These are phyloP conservation scores for Chloebia gouldiae DNA, from an alignment of 2,113 vertebrate genomes.

Conservation along the genomic window DNA sequence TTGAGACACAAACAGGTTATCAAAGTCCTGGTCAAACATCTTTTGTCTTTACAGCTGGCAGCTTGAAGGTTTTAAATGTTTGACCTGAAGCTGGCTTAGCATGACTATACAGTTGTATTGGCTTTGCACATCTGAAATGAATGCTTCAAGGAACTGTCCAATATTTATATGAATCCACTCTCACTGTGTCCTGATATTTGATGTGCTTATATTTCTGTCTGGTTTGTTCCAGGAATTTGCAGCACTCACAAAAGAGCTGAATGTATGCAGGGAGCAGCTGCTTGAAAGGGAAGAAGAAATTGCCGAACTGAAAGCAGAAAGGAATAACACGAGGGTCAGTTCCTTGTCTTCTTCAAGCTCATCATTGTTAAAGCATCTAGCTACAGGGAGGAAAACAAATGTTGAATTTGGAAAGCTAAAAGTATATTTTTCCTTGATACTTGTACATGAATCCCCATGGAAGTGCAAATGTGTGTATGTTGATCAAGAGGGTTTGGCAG, in stretches of 20 bases:
- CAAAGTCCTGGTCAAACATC: neutral
- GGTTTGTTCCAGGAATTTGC: conserved; percentile 86
- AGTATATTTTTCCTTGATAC: neutral
- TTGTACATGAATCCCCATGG: neutral
- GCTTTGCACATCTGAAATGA: neutral
- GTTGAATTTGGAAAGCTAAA: neutral
- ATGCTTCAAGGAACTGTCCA: neutral
- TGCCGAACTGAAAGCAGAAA: conserved; percentile 92
- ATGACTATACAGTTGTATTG: neutral
- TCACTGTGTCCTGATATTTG: neutral
- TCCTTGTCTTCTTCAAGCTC: neutral
- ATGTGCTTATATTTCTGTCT: conserved; percentile 5
- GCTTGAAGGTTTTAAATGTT: neutral
- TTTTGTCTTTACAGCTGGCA: neutral
- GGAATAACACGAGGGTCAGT: conserved; percentile 95
- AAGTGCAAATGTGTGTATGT: neutral
- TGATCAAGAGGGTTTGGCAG: neutral
- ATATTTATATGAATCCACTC: neutral
- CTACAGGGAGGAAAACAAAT: neutral
- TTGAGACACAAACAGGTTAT: neutral
- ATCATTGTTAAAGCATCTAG: neutral
- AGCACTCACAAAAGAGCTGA: conserved; percentile 94
- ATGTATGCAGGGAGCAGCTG: conserved; percentile 91
- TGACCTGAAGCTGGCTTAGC: neutral
- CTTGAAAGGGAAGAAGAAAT: conserved; percentile 97